Base-by-base conservation (phyloP, 2,888 invertebrate genomes). In the Nomada flava region DNA sequence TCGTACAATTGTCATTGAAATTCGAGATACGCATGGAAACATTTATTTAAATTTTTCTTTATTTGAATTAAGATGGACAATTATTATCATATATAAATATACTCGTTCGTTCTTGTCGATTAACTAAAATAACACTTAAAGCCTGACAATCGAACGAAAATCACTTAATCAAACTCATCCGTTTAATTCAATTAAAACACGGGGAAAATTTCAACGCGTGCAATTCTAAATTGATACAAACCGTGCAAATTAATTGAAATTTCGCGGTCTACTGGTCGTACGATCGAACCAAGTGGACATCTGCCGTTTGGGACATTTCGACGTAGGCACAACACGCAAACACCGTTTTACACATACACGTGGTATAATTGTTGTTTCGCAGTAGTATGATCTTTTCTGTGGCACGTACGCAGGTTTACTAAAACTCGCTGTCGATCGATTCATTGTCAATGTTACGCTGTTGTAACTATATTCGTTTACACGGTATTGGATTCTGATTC, bases 381-480 rank as follows among this genome's bases (percentile, higher is more conserved):
- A 50, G 59, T 29, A 29, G n/a, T 62, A 29, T 36, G 77, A 77
- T 77, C 76, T 67, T 53, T 64, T 65, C 60, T 15, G 59, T 47
- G 73, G n/a, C 68, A 50, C 76, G 57, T 53, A 50, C 76, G 29
- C 62, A 42, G 47, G 42, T 9, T n/a, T 13, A 65, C 52, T 68
- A 47, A 47, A 36, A 23, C 26, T 20, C 44, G 10, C 20, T 23
- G 52, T 29, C 77, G 29, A 74, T 44, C 23, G 47, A 79, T 79
- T 70, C 64, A 55, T 60, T 70, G 59, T 65, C 60, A 59, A 47
- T 42, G 53, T 53, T 36, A 59, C 2, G 50, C 5, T 23, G 68
- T 63, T 67, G 4, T 26, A 29, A 44, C 9, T n/a, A 47, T 36
- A 42, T 60, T 26, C 74, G 74, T 74, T 73, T 64, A 73, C 59